Percentiles rank a stretch among this genome's conserved stretches.
phyloP scores from a whole-genome alignment of 2,113 vertebrate genomes.

The Tychaedon coryphoeus region DNA sequence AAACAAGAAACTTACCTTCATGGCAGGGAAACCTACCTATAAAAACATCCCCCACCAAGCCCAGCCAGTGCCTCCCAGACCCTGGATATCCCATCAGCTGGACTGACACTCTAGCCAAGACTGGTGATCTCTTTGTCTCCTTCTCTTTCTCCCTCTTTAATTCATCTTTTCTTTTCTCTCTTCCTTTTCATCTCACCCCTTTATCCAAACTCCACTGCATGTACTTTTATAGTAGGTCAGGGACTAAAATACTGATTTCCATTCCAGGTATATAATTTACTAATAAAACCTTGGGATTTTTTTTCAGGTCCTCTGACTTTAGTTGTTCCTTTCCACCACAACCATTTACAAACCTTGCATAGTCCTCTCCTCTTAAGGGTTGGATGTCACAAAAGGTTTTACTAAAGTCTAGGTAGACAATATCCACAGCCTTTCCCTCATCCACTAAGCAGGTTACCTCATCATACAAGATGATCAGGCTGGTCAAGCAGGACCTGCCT shows the following conservation, averaged over 20 bases:
- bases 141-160: background rate
- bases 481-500: background rate
- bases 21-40: background rate
- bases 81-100: background rate
- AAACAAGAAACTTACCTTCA: background rate
- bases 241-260: background rate
- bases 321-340: rapidly evolving
- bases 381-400: background rate
- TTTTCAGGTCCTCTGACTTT: background rate
- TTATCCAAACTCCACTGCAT: background rate
- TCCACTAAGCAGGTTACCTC: background rate
- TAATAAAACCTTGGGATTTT: background rate
- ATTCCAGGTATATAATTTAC: background rate
- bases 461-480: background rate
- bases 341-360: background rate
- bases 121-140: background rate
- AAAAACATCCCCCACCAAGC: background rate
- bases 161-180: background rate
- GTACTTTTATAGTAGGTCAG: background rate
- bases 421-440: background rate
- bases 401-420: background rate
- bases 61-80: rapidly evolving
- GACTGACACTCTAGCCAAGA: background rate
- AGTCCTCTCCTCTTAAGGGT: background rate
- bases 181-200: background rate